Base-by-base conservation (phyloP, 2,797 vertebrate genomes). In the Podargus strigoides region DNA sequence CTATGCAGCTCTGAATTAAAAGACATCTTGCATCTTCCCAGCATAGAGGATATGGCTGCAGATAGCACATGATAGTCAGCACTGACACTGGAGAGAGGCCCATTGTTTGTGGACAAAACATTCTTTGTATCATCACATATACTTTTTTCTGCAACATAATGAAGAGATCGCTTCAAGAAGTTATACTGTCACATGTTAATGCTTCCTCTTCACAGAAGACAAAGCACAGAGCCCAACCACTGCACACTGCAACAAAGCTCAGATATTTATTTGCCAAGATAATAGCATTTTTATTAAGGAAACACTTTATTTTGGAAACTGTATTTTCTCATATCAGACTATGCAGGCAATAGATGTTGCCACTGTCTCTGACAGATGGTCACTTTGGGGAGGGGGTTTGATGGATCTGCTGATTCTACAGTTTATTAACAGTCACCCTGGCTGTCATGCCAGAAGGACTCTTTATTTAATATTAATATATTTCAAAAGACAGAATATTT, bases 41-140 rank as follows among this genome's bases (percentile, higher is more conserved):
- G 26, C 55, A 74, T 37, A 41, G 44, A 87, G 44, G 23, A 37
- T 17, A 37, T 17, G 68, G 77, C 19, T 70, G 47, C 44, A 69
- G 63, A 59, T 41, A 95, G 81, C 96, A 96, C 91, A 94, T 96
- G 96, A 96, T 1, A 87, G 93, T 96, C 96, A 96, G 93, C 86
- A 75, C 68, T 27, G 49, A 56, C 78, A 62, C 22, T 0, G 0
- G 78, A 77, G 81, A 82, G 49, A 68, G 56, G 70, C 60, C 36
- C 23, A 24, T 83, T 92, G 53, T 83, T 69, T 72, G 41, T 0
- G 1, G 46, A 95, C 92, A 95, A 93, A 90, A 84, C 81, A 37
- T 63, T 64, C 95, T 95, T 95, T 95, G 93, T 95, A 34, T 55
- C 0, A 0, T 36, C 50, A 36, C 69, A 66, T 75, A 64, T 5